phyloP scores from a whole-genome alignment of 2,797 vertebrate species.

The Glyptemys insculpta region DNA sequence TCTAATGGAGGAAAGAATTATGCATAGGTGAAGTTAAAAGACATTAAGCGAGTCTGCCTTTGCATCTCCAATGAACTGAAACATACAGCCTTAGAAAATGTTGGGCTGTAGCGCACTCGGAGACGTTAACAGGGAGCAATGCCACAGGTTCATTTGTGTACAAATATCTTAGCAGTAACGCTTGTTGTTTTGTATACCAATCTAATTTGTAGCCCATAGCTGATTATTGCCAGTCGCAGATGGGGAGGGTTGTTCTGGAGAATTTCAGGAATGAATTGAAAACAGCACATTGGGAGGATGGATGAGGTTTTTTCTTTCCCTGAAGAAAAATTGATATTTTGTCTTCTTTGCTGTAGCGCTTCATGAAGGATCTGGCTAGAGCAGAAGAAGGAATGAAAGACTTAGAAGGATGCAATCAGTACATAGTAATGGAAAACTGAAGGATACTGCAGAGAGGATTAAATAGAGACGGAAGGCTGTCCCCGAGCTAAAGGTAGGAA shows the following conservation, averaged over 20 bases:
- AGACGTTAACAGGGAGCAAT: accelerated
- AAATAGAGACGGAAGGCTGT: neutral
- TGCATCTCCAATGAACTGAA: neutral
- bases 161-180: neutral
- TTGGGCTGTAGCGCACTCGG: neutral
- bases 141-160: neutral
- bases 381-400: neutral
- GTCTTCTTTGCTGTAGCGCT: neutral
- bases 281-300: neutral
- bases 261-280: neutral
- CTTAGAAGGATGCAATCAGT: conserved; percentile 25
- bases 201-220: neutral
- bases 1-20: conserved; percentile 47
- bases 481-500: neutral
- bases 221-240: neutral
- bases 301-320: neutral
- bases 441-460: neutral
- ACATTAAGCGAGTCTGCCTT: neutral
- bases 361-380: neutral
- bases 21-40: neutral
- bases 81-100: neutral
- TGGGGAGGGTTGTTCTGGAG: neutral
- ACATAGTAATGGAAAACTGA: neutral
- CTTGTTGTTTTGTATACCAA: neutral
- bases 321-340: neutral